A percentile compares a stretch with the other conserved stretches of the same genome.
Conservation (phyloP, 2,888 invertebrate genomes). For the Pachycephus smyrnensis region DNA sequence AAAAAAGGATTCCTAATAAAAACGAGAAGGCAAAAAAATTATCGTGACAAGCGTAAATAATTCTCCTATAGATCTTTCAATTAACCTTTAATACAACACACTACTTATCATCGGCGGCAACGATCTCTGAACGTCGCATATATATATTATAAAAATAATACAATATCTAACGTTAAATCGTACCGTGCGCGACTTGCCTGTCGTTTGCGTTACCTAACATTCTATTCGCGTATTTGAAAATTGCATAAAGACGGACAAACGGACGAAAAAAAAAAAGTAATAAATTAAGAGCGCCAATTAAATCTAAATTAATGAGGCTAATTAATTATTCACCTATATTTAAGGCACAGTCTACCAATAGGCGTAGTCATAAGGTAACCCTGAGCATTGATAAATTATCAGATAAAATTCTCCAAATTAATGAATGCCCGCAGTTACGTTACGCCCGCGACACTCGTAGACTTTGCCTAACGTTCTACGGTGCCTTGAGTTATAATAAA, state of each 20-base stretch:
- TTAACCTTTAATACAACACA: background rate
- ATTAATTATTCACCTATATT: background rate
- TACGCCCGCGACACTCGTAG: background rate
- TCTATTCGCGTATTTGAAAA: background rate
- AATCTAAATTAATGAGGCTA: background rate
- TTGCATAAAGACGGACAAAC: background rate
- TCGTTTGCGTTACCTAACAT: background rate
- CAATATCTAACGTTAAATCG: background rate
- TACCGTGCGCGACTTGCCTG: background rate
- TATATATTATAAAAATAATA: background rate
- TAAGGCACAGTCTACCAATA: background rate
- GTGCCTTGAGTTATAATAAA: background rate
- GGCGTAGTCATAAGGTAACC: background rate
- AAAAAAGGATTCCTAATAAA: background rate
- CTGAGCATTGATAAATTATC: background rate
- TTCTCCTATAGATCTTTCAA: background rate
- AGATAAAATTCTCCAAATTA: background rate
- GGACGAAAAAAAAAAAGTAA: background rate
- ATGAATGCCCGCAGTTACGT: background rate
- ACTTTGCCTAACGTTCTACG: background rate
- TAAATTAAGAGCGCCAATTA: background rate
- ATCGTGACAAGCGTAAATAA: background rate
- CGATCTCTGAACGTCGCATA: background rate
- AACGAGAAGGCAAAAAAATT: background rate
- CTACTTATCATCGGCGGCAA: background rate